Base-by-base conservation (phyloP, 2,113 vertebrate species). In the Triplophysa tibetana region DNA sequence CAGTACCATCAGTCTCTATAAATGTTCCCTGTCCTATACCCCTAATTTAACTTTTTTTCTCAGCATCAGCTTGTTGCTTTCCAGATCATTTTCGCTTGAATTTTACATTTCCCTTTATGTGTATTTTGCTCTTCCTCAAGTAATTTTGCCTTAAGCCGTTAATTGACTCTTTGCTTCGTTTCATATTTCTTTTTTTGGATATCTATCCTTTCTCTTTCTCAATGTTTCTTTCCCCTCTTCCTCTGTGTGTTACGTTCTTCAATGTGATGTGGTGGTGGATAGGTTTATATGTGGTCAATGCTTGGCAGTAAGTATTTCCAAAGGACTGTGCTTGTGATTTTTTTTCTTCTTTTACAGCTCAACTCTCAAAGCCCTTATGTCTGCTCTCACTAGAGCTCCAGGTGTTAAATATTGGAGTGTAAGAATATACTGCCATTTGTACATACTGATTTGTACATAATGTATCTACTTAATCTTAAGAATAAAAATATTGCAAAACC, bases 271-370 rank as follows among this genome's bases (percentile, higher is more conserved):
- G 26, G 45, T 56, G 24, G 29, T 82, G 19, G 60, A 43, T 48
- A 43, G 72, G 38, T 72, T 66, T 84, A 45, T 75, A 33, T 81
- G 65, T 81, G 70, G 11, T 84, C 79, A 65, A 45, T 75, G 79
- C 80, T 76, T 29, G 70, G 80, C 80, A 79, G 83, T 85, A 85
- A 85, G 83, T 85, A 85, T 85, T 66, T 63, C 38, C 38, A 41
- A 14, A 21, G 45, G 16, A 67, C 21, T 73, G 67, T 62, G 52
- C 58, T 83, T 24, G 65, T 21, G 33, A 66, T 54, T 63, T 52
- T 70, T 66, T 83, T 67, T 56, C 72, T 83, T 78, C 70, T 81
- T 61, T 81, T 79, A 70, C 80, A 84, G 83, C 83, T 82, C 56
- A 52, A 19, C 38, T 70, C 73, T 64, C n/a, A 75, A 79, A 68